Evolutionary conservation across 2,888 invertebrate genomes (phyloP).

Genomic region (Drosophila neonasuta): DNA sequence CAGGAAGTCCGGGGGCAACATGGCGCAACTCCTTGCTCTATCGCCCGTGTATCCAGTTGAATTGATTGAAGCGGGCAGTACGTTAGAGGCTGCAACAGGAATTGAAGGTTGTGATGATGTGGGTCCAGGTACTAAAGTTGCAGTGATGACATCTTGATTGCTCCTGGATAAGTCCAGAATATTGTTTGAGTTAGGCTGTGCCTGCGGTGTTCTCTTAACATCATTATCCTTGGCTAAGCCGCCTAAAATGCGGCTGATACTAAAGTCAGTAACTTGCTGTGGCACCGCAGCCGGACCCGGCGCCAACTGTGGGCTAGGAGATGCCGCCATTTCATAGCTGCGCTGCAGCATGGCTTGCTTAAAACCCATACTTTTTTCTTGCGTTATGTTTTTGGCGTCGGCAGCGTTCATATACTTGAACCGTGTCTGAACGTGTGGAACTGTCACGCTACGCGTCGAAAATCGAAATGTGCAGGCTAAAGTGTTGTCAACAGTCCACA

Average conservation of each 20-base stretch:
- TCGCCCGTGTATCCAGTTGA: slow-evolving; percentile 19
- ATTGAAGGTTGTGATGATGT: background rate
- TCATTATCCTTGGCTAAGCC: slow-evolving; percentile 19
- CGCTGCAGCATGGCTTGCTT: slow-evolving; percentile 81
- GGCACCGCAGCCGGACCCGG: slow-evolving; percentile 33
- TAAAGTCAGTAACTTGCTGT: slow-evolving; percentile 80
- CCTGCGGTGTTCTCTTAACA: slow-evolving; percentile 17
- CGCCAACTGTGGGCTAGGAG: slow-evolving; percentile 45
- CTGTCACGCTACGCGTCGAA: slow-evolving; percentile 80
- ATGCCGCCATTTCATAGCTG: slow-evolving; percentile 73
- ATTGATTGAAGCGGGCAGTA: background rate
- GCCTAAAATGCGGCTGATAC: slow-evolving; percentile 78
- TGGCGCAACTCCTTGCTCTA: slow-evolving; percentile 43
- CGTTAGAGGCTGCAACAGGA: slow-evolving; percentile 2
- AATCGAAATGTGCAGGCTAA: slow-evolving; percentile 75
- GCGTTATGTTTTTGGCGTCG: slow-evolving; percentile 18
- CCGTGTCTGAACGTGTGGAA: slow-evolving; percentile 40
- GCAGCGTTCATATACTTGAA: slow-evolving; percentile 73
- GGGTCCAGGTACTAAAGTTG: background rate
- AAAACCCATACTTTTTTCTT: slow-evolving; percentile 78
- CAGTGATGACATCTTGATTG: slow-evolving; percentile 29
- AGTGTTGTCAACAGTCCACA: slow-evolving; percentile 59
- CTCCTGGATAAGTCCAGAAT: slow-evolving; percentile 80
- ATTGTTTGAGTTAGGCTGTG: slow-evolving; percentile 17
- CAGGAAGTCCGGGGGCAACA: slow-evolving; percentile 71